Evolutionary conservation across 2,113 vertebrate species (phyloP).

Genomic region (Sphyrna mokarran): DNA sequence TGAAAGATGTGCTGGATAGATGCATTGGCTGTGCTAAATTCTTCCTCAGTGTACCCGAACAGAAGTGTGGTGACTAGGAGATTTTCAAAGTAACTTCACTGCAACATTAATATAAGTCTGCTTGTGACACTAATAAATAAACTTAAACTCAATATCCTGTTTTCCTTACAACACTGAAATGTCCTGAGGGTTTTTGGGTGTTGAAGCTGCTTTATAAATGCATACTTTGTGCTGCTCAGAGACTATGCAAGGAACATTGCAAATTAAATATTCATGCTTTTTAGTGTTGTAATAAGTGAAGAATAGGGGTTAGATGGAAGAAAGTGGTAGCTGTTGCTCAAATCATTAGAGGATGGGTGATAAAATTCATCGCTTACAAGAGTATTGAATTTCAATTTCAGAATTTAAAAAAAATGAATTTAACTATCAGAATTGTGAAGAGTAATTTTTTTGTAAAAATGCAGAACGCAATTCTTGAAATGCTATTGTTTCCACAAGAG

Average conservation of each 20-base stretch:
- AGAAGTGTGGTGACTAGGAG: too few species aligned
- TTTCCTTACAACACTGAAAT: not conserved
- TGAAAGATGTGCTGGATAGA: too few species aligned
- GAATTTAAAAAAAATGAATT: not conserved
- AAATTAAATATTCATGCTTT: not conserved
- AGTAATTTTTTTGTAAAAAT: not conserved
- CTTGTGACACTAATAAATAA: too few species aligned
- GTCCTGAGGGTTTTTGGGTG: not conserved
- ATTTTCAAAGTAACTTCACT: too few species aligned
- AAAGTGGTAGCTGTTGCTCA: not conserved
- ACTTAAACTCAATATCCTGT: not conserved
- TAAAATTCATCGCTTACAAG: not conserved
- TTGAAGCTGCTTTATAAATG: not conserved
- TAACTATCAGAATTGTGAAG: not conserved
- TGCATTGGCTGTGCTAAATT: too few species aligned
- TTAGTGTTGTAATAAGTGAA: not conserved
- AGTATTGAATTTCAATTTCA: not conserved
- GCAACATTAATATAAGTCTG: too few species aligned
- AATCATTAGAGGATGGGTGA: not conserved
- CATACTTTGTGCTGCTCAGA: not conserved
- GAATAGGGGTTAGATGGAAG: not conserved
- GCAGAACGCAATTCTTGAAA: not conserved
- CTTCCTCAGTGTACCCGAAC: too few species aligned
- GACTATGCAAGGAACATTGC: not conserved
- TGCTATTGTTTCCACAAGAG: not conserved